Evolutionary conservation across 2,888 invertebrate species (phyloP).

Genomic region (Xestia sexstrigata): DNA sequence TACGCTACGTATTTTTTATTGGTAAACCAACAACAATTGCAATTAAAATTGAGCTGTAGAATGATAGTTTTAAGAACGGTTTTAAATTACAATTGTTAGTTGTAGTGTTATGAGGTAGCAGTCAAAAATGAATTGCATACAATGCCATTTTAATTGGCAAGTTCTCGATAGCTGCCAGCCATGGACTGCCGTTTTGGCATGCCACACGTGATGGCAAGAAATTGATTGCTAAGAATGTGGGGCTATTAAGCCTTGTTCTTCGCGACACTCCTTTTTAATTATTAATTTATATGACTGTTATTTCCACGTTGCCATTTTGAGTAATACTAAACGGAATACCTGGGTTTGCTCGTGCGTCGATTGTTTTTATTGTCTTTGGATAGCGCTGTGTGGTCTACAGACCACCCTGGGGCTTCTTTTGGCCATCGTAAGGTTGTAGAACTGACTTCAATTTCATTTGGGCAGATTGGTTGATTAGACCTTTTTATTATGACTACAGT

Average conservation of each 20-base stretch:
- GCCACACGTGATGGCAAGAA: slow-evolving; percentile 68
- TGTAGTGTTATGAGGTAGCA: slow-evolving; percentile 58
- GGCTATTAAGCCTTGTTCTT: slow-evolving; percentile 74
- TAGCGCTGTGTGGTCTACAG: slow-evolving; percentile 44
- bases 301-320: slow-evolving; percentile 55
- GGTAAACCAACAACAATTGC: background rate
- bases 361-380: slow-evolving; percentile 26
- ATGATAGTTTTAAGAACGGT: slow-evolving; percentile 7
- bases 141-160: slow-evolving; percentile 73
- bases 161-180: slow-evolving; percentile 66
- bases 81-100: slow-evolving; percentile 32
- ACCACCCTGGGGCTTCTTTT: slow-evolving; percentile 21
- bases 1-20: slow-evolving; percentile 30
- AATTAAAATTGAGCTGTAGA: slow-evolving; percentile 41
- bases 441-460: background rate
- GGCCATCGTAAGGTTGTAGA: background rate
- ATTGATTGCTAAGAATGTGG: slow-evolving; percentile 77
- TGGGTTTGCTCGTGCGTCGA: slow-evolving; percentile 26
- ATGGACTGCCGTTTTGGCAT: slow-evolving; percentile 55
- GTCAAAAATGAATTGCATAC: slow-evolving; percentile 72
- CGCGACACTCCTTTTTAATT: slow-evolving; percentile 68
- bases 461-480: background rate
- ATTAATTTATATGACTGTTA: slow-evolving; percentile 71
- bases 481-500: background rate
- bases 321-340: slow-evolving; percentile 47